Conservation (phyloP, 1,140 invertebrate genomes). For the Eufriesea mexicana region DNA sequence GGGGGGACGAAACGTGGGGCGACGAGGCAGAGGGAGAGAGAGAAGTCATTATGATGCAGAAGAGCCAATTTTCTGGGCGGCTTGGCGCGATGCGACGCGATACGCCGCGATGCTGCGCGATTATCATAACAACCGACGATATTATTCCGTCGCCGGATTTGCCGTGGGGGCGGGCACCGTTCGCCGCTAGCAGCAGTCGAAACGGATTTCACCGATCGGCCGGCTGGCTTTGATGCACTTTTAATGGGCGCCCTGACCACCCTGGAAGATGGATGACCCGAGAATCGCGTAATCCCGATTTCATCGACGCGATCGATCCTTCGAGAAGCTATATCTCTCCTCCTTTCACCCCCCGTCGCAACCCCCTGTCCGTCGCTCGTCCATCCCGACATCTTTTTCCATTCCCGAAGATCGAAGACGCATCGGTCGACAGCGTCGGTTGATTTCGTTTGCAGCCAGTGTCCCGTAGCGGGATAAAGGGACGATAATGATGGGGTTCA, state of each 20-base stretch:
- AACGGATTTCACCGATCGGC: conserved; percentile 76
- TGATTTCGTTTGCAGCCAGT: conserved; percentile 58
- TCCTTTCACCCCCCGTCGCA: no score
- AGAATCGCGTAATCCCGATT: conserved; percentile 75
- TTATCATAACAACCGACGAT: conserved; percentile 83
- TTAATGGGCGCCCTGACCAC: conserved; percentile 78
- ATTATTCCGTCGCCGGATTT: conserved; percentile 79
- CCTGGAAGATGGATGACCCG: conserved; percentile 79
- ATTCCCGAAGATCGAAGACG: not conserved
- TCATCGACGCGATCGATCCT: conserved; percentile 69
- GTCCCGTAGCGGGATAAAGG: conserved; percentile 74
- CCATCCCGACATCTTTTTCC: no score
- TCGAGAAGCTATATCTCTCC: conserved; percentile 7
- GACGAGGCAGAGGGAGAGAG: conserved; percentile 60
- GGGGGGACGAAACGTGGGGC: conserved; percentile 28
- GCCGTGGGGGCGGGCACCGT: conserved; percentile 27
- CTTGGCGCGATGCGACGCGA: conserved; percentile 81
- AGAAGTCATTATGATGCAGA: conserved; percentile 82
- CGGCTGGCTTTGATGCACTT: conserved; percentile 77
- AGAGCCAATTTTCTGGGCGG: conserved; percentile 83
- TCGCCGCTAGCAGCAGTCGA: conserved; percentile 68
- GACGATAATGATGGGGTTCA: conserved; percentile 73
- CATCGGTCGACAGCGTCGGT: conserved; percentile 15
- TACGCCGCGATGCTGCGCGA: conserved; percentile 79
- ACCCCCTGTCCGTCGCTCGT: no score